Evolutionary conservation across 2,113 vertebrate species (phyloP).

Genomic region (Pontoporia blainvillei): DNA sequence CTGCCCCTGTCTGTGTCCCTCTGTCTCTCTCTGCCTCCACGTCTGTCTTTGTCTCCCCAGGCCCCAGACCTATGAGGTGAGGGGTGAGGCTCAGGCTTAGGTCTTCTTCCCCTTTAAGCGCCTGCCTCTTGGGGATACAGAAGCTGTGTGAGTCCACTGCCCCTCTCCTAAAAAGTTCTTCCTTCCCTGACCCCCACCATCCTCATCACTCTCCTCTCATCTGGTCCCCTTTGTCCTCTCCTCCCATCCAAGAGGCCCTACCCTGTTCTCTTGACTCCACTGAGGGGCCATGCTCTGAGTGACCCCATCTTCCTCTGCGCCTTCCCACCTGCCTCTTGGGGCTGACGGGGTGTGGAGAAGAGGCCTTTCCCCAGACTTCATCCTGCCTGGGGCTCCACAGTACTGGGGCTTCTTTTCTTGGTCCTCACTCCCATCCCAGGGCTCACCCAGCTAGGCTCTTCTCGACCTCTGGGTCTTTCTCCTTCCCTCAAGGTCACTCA

Average conservation of each 20-base stretch:
- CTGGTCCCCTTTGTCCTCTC: not conserved
- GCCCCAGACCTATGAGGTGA: not conserved
- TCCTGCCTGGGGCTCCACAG: not conserved
- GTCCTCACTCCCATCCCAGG: not conserved
- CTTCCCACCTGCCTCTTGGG: not conserved
- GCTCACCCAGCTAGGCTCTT: not conserved
- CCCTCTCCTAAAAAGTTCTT: not conserved
- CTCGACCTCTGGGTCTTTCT: not conserved
- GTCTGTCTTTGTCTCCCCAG: not conserved
- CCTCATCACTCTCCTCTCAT: not conserved
- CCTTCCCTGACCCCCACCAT: not conserved
- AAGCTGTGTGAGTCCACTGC: not conserved
- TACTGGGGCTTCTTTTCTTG: not conserved
- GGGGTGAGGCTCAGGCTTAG: not conserved
- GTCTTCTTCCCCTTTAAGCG: not conserved
- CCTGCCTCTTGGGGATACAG: not conserved
- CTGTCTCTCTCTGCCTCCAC: not conserved
- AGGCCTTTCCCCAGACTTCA: not conserved
- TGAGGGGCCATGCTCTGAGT: not conserved
- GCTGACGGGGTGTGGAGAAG: not conserved
- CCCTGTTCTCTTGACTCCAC: not conserved
- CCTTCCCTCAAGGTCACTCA: constrained; percentile 62
- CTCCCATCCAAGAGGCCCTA: not conserved
- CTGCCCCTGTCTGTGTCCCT: constrained; percentile 68
- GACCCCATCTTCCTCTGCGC: not conserved